phyloP scores from a whole-genome alignment of 2,888 invertebrate genomes.

The Pogonocherus hispidulus region DNA sequence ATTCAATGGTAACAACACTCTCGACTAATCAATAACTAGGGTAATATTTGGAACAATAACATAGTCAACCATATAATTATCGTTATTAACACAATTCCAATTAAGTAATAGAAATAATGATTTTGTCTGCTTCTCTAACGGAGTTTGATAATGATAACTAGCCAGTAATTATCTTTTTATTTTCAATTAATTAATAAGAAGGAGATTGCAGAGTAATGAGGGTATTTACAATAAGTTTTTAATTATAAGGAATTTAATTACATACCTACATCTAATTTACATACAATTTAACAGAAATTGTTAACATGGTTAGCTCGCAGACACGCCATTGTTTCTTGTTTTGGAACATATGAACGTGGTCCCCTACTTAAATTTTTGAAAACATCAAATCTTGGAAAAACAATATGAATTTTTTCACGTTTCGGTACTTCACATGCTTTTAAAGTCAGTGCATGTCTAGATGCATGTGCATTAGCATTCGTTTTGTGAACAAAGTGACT shows the following conservation, averaged over 20 bases:
- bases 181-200: slow-evolving; percentile 20
- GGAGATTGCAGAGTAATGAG: slow-evolving; percentile 36
- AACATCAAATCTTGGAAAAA: slow-evolving; percentile 36
- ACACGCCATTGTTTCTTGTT: slow-evolving; percentile 40
- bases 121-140: not conserved
- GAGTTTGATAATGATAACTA: slow-evolving; percentile 5
- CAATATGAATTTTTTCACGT: slow-evolving; percentile 45
- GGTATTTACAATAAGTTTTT: slow-evolving; percentile 46
- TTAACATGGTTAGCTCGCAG: not conserved
- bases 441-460: not conserved
- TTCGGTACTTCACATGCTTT: not conserved
- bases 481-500: slow-evolving; percentile 6
- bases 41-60: not conserved
- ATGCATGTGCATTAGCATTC: slow-evolving; percentile 36
- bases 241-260: slow-evolving; percentile 53
- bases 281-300: slow-evolving; percentile 45
- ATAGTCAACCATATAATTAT: not conserved
- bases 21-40: not conserved
- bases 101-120: not conserved
- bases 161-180: not conserved
- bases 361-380: slow-evolving; percentile 27
- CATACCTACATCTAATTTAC: slow-evolving; percentile 44
- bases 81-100: not conserved
- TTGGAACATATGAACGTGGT: slow-evolving; percentile 26
- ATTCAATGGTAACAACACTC: slow-evolving; percentile 17